Evolutionary conservation across 2,113 vertebrate genomes (phyloP), one percentile per base, ranked within the genome.

Genomic region (Grantiella picta): DNA sequence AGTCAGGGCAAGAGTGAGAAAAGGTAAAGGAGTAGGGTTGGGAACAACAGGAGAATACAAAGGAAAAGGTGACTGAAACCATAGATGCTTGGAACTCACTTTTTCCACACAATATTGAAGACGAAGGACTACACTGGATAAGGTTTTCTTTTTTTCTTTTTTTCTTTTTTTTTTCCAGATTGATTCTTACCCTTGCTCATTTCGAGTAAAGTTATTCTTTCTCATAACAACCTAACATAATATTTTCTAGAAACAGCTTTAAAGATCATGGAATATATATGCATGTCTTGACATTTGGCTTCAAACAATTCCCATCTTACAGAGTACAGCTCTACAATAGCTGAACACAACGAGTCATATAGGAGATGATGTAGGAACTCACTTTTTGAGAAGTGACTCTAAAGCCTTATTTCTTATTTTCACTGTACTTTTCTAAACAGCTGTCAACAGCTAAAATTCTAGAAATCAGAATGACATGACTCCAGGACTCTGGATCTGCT

Each of bases 1-100:
- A 96, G 79, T 90, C 63, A 90, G 52, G 96, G 52, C 61, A 90
- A 94, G 92, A 81, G 57, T 78, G 82, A 56, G 90, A 92, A 89
- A 92, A 77, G 81, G 42, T 59, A 69, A 89, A 86, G 61, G 85
- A 88, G 71, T 49, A 65, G 84, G 72, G 78, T 69, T 94, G 83
- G 88, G 54, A 95, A 94, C 0, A 3, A 83, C 38, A 87, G 47
- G 42, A 93, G 88, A 96, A 97, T 64, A 94, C 53, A 91, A 93
- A 91, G 69, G 64, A 91, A 91, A 94, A 92, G 66, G 89, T 80
- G 80, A 86, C 36, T 96, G 56, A 86, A 96, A 77, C 24, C 52
- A 75, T 18, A 81, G 59, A 72, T 27, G 45, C 47, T 38, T 89
- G 75, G 83, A 92, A 90, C 68, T 60, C 66, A 63, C 64, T 66